Conservation (phyloP, 2,797 vertebrate species). For the Xenentodon cancila region DNA sequence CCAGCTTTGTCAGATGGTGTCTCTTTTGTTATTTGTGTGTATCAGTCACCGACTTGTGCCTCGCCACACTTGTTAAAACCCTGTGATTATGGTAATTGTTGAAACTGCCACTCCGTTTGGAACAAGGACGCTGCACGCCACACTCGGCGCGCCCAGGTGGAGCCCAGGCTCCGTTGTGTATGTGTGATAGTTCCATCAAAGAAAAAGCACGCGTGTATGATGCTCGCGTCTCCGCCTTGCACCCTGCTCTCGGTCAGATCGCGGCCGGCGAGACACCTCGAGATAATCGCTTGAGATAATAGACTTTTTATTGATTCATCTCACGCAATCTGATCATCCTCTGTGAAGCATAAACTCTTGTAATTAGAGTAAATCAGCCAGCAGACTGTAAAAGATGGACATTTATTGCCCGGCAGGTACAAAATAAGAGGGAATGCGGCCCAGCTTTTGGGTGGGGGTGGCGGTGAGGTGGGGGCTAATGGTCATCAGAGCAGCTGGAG, state of each 20-base stretch:
- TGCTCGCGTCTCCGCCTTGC: conserved; percentile 15
- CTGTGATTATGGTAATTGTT: conserved; percentile 71
- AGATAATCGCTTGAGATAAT: conserved; percentile 75
- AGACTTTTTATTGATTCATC: conserved; percentile 81
- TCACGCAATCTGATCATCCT: conserved; percentile 67
- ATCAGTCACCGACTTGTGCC: not conserved
- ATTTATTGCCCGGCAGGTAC: conserved; percentile 59
- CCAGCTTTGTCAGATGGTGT: conserved; percentile 2
- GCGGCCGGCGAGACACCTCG: conserved; percentile 43
- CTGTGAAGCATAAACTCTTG: conserved; percentile 65
- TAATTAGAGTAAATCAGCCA: conserved; percentile 79
- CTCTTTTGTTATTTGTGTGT: not conserved
- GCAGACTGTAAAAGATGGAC: conserved; percentile 73
- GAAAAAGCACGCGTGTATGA: conserved; percentile 8
- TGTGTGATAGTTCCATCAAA: conserved; percentile 7
- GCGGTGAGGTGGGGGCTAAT: conserved; percentile 54
- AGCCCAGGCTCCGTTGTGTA: conserved; percentile 5
- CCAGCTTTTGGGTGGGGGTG: no score
- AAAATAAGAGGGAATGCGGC: conserved; percentile 45
- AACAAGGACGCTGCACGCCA: conserved; percentile 29
- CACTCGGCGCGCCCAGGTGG: no score
- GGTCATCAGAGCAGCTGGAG: conserved; percentile 62
- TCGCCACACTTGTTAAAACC: conserved; percentile 70
- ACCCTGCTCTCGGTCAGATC: conserved; percentile 41
- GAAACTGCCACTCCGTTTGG: conserved; percentile 60